A percentile compares a stretch with the other conserved stretches of the same genome.
Conservation (phyloP, 2,797 vertebrate genomes). For the Staurois parvus region DNA sequence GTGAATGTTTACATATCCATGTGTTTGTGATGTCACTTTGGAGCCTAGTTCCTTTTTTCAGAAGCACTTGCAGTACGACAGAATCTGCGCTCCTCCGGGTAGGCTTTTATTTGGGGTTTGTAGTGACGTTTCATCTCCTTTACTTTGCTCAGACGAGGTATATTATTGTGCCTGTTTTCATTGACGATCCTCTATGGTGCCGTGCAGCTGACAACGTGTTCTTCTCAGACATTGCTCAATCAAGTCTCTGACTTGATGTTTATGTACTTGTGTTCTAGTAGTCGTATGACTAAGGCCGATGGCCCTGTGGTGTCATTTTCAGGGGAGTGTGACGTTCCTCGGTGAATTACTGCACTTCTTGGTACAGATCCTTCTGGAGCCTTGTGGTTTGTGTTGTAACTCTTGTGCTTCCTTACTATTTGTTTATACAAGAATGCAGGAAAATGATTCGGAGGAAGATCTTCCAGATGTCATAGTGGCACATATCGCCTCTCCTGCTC, state of each 20-base stretch:
- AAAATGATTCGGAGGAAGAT: not conserved
- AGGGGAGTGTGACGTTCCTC: not conserved
- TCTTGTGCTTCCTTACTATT: too few species aligned
- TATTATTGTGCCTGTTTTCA: not conserved
- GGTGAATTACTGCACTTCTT: not conserved
- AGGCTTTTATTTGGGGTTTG: not conserved
- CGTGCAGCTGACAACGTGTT: not conserved
- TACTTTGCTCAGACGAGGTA: not conserved
- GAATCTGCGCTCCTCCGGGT: too few species aligned
- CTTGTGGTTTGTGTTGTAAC: not conserved
- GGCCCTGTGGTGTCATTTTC: not conserved
- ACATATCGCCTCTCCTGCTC: too few species aligned
- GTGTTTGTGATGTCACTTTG: too few species aligned
- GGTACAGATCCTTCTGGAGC: not conserved
- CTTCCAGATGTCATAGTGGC: too few species aligned
- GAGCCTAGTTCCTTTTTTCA: too few species aligned
- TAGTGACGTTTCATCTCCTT: not conserved
- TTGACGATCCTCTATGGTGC: too few species aligned
- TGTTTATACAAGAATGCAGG: too few species aligned
- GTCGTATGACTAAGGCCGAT: not conserved
- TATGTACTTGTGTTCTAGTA: not conserved
- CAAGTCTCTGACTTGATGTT: not conserved
- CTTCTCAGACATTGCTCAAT: conserved; percentile 12
- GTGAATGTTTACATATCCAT: too few species aligned
- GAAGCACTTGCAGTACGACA: too few species aligned